Conservation (phyloP, 2,113 vertebrate species). For the Ursus arctos region DNA sequence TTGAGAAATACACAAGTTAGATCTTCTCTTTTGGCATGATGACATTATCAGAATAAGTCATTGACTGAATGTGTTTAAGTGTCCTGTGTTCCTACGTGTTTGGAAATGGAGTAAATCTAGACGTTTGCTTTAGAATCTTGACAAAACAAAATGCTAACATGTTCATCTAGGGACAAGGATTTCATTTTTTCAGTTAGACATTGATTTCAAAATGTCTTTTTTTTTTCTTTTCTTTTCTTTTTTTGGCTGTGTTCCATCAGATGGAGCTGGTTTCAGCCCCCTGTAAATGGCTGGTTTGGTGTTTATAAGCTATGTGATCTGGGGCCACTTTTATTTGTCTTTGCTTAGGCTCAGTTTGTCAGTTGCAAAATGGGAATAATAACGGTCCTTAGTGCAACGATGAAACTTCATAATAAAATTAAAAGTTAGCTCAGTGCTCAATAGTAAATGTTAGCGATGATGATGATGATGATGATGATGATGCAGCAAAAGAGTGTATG, state of each 20-base stretch:
- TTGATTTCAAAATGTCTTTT: not conserved
- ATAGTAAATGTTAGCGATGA: not conserved
- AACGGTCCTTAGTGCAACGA: not conserved
- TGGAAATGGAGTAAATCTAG: not conserved
- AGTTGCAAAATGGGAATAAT: not conserved
- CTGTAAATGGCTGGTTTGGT: not conserved
- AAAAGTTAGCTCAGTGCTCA: not conserved
- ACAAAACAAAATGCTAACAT: not conserved
- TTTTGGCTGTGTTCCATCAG: not conserved
- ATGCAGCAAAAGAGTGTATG: not conserved
- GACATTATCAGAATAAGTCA: not conserved
- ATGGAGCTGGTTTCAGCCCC: not conserved
- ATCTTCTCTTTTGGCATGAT: not conserved
- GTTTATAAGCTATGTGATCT: not conserved
- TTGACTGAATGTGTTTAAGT: not conserved
- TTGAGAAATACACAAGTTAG: not conserved
- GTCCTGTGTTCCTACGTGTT: not conserved
- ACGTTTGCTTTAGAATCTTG: not conserved
- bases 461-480: not conserved
- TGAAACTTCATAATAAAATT: conserved; percentile 2
- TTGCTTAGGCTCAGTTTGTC: not conserved
- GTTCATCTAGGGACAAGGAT: not conserved
- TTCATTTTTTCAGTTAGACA: not conserved
- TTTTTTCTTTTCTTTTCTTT: not conserved
- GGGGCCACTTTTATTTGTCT: not conserved